These are phyloP conservation scores for Pentalonia nigronervosa DNA, from an alignment of 1,140 invertebrate genomes.

Conservation along the genomic window DNA sequence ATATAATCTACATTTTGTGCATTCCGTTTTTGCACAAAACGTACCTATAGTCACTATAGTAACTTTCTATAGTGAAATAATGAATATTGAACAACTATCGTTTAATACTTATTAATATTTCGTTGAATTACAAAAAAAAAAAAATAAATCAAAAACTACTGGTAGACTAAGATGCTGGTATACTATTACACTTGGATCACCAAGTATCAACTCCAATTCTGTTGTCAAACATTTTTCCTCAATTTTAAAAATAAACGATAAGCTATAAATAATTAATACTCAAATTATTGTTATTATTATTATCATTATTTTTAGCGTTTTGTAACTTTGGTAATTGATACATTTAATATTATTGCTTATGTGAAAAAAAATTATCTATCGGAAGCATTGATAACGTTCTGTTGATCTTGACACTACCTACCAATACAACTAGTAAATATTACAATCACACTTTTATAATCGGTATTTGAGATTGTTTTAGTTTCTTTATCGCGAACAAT, in stretches of 20 bases:
- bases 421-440: not conserved
- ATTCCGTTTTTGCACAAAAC: not conserved
- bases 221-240: too few relatives aligned
- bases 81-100: not conserved
- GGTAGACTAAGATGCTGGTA: too few relatives aligned
- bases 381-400: not conserved
- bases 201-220: too few relatives aligned
- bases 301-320: not conserved
- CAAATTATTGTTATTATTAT: too few relatives aligned
- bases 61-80: not conserved
- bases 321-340: not conserved
- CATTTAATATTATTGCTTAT: not conserved
- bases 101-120: too few relatives aligned
- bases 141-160: too few relatives aligned
- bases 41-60: not conserved
- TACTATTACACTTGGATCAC: too few relatives aligned
- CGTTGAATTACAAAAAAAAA: too few relatives aligned
- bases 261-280: not conserved
- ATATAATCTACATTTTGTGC: not conserved
- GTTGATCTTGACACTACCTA: not conserved
- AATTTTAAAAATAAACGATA: too few relatives aligned
- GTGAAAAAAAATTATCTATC: not conserved
- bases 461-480: not conserved
- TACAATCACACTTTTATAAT: not conserved
- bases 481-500: not conserved